These are phyloP conservation scores for Tylochromis polylepis DNA, from an alignment of 2,113 vertebrate species.

Conservation along the genomic window DNA sequence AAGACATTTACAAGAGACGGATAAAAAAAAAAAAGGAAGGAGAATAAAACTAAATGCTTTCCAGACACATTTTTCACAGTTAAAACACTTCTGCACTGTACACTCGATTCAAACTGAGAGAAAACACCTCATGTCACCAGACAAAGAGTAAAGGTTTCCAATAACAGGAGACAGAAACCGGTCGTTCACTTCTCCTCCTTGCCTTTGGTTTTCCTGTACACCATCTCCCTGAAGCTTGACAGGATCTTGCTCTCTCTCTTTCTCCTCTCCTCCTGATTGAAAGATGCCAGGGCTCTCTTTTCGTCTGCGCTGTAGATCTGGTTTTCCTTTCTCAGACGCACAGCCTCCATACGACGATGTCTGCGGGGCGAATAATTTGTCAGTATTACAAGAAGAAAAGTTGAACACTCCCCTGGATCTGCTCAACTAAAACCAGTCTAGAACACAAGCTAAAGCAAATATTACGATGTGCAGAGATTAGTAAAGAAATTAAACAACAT, in stretches of 20 bases:
- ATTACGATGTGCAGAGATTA: neutral
- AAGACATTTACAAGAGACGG: neutral
- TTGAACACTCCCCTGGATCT: neutral
- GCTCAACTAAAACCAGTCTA: neutral
- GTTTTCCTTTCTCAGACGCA: constrained; percentile 97
- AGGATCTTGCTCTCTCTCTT: constrained; percentile 97
- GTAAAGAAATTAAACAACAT: neutral
- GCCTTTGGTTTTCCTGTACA: constrained; percentile 95
- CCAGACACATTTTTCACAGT: neutral
- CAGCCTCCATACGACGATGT: constrained; percentile 97
- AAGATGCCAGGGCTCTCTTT: constrained; percentile 92
- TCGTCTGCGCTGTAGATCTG: constrained; percentile 98
- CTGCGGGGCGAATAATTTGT: constrained; percentile 54
- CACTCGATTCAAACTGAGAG: neutral
- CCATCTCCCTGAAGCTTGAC: constrained; percentile 96
- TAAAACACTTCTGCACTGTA: neutral
- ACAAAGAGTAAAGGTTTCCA: neutral
- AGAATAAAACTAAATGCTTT: neutral
- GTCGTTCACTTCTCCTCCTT: constrained; percentile 87
- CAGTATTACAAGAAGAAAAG: neutral
- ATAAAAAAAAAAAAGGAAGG: neutral
- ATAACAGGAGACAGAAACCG: neutral
- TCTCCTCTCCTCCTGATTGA: constrained; percentile 95
- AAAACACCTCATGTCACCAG: neutral
- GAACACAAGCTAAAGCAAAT: neutral